Conservation (phyloP, 2,888 invertebrate species). For the Latrodectus hesperus region DNA sequence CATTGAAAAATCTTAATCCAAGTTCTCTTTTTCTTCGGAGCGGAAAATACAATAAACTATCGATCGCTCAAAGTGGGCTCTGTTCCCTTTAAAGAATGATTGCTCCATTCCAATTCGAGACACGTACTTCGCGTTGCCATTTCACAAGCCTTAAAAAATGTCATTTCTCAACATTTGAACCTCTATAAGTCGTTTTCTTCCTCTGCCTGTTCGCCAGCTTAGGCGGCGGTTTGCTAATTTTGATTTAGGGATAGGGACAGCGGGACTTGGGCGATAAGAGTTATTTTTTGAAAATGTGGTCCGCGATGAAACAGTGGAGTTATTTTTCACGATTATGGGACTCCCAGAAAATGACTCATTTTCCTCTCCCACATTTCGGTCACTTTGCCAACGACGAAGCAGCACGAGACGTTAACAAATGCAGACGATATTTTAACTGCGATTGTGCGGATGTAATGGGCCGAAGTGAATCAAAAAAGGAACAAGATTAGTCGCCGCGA, state of each 20-base stretch:
- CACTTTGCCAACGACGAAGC: not conserved
- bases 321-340: slow-evolving; percentile 48
- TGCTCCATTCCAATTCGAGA: slow-evolving; percentile 16
- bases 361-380: not conserved
- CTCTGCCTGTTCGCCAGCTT: not conserved
- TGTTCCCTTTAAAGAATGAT: slow-evolving; percentile 19
- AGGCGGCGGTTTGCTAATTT: slow-evolving; percentile 40
- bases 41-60: slow-evolving; percentile 28
- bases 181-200: not conserved
- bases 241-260: slow-evolving; percentile 33
- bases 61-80: slow-evolving; percentile 11
- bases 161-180: not conserved
- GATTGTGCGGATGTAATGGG: not conserved
- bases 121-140: slow-evolving; percentile 29
- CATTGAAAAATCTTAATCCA: slow-evolving; percentile 12
- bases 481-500: not conserved
- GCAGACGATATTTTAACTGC: slow-evolving; percentile 2
- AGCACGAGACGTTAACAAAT: not conserved
- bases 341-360: slow-evolving; percentile 14
- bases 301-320: slow-evolving; percentile 36
- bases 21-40: not conserved
- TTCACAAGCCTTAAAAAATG: slow-evolving; percentile 8
- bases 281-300: slow-evolving; percentile 12
- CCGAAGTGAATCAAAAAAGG: too few species aligned
- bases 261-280: not conserved